These are phyloP conservation scores for Microplitis manilae DNA, from an alignment of 2,888 invertebrate genomes.

Conservation along the genomic window DNA sequence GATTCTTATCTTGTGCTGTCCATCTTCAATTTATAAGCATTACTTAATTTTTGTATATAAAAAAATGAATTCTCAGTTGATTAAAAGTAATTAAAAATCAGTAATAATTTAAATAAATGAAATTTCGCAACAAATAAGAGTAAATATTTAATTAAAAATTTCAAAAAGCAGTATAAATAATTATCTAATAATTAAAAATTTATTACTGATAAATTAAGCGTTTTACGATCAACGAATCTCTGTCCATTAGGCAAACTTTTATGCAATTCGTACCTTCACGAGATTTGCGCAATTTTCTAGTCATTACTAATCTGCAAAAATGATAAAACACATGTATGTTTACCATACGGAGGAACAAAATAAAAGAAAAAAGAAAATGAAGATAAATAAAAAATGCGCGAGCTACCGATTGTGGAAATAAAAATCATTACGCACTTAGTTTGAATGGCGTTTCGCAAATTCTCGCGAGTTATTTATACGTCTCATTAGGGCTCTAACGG, in stretches of 20 bases:
- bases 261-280: constrained; percentile 7
- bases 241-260: background rate
- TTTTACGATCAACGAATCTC: background rate
- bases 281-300: constrained; percentile 7
- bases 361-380: too few relatives aligned
- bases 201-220: background rate
- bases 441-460: constrained; percentile 35
- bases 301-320: background rate
- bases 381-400: constrained; percentile 6
- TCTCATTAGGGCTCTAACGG: constrained; percentile 34
- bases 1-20: too few relatives aligned
- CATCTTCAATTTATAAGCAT: too few relatives aligned
- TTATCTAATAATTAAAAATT: background rate
- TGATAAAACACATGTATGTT: background rate
- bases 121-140: too few relatives aligned
- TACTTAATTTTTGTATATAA: too few relatives aligned
- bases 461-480: constrained; percentile 30
- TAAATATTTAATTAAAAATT: background rate
- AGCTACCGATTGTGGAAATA: constrained; percentile 10
- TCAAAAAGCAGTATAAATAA: background rate
- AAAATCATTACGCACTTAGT: constrained; percentile 28
- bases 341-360: too few relatives aligned
- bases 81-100: too few relatives aligned
- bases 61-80: too few relatives aligned
- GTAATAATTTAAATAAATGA: too few relatives aligned